These are phyloP conservation scores for Tethea ocularis DNA, from an alignment of 2,888 invertebrate genomes.

Conservation along the genomic window DNA sequence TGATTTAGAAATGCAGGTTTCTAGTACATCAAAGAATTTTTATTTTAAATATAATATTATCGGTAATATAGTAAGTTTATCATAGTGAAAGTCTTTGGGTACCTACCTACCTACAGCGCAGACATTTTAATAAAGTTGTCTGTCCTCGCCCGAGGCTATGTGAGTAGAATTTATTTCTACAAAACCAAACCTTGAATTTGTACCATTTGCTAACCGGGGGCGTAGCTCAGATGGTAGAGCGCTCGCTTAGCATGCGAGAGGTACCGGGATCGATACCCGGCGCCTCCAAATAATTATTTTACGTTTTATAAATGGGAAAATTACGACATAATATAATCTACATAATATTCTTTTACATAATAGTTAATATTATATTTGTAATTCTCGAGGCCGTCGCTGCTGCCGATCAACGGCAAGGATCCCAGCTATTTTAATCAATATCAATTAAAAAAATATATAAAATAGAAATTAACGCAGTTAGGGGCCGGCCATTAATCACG, in stretches of 20 bases:
- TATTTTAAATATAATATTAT: constrained; percentile 6
- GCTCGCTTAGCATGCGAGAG: constrained; percentile 62
- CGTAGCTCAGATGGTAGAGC: constrained; percentile 78
- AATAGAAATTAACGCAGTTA: no score
- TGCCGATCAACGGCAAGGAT: no score
- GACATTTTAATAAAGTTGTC: constrained; percentile 42
- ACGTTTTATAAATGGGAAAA: neutral
- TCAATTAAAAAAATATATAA: no score
- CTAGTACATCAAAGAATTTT: neutral
- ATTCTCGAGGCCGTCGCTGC: no score
- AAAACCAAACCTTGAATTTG: constrained; percentile 26
- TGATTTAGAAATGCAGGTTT: neutral
- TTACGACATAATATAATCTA: no score
- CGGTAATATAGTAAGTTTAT: constrained; percentile 19
- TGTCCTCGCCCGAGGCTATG: constrained; percentile 45
- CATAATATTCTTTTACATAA: no score
- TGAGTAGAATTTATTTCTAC: constrained; percentile 39
- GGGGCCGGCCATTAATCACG: no score
- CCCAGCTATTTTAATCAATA: no score
- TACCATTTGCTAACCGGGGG: constrained; percentile 42
- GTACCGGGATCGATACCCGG: constrained; percentile 73
- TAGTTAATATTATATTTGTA: no score
- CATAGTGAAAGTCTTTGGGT: constrained; percentile 24
- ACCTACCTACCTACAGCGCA: constrained; percentile 11
- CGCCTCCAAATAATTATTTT: constrained; percentile 60